A percentile compares a stretch with the other conserved stretches of the same genome.
These are phyloP conservation scores for Sylvietta virens DNA, from an alignment of 2,113 vertebrate species.

Conservation along the genomic window DNA sequence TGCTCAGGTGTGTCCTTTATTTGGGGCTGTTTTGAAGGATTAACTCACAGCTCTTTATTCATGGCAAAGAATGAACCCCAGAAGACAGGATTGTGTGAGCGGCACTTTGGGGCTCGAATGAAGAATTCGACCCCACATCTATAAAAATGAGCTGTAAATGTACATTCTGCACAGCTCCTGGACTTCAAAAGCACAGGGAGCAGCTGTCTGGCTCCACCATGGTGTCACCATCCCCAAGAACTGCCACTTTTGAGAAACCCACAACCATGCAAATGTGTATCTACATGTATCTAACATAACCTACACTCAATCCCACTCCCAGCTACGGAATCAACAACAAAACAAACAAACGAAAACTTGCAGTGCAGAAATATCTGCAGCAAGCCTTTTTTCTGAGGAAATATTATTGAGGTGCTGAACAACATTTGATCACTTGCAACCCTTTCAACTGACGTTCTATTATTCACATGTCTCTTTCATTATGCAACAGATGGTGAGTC, in stretches of 20 bases:
- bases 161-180: neutral
- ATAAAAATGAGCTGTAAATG: constrained; percentile 29
- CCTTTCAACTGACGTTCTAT: constrained; percentile 47
- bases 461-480: constrained; percentile 59
- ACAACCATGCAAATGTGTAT: fast-evolving
- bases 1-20: neutral
- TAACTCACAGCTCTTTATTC: neutral
- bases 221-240: neutral
- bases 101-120: neutral
- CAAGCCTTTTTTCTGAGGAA: constrained; percentile 49
- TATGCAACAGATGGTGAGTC: constrained; percentile 36
- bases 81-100: neutral
- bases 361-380: neutral
- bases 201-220: neutral
- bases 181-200: constrained; percentile 50
- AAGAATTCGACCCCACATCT: neutral
- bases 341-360: constrained; percentile 41
- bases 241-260: neutral
- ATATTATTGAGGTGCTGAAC: constrained; percentile 67
- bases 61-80: neutral
- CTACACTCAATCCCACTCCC: neutral
- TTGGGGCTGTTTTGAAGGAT: constrained; percentile 3
- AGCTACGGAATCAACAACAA: constrained; percentile 1
- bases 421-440: constrained; percentile 51
- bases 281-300: neutral